Evolutionary conservation across 2,888 invertebrate species (phyloP), one percentile per base, ranked within the genome.

Genomic region (Drosophila subquinaria): DNA sequence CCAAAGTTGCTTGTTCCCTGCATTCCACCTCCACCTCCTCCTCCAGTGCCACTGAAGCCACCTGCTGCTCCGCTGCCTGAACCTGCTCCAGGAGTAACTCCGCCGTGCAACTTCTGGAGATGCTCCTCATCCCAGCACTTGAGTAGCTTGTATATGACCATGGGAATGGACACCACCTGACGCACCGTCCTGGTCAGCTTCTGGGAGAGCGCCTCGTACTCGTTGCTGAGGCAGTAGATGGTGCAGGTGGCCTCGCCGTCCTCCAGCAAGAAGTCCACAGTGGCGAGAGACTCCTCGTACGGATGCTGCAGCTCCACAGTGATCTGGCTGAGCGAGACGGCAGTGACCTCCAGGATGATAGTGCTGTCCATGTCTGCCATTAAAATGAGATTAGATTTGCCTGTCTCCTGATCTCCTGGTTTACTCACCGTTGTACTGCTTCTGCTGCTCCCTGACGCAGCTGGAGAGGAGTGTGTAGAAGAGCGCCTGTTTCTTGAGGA

Each of bases 251-350:
- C 95, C 73, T 96, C 95, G 0, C 96, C 95, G 88, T 98, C 97
- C 6, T 95, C 94, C 59, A 99, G 94, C 92, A 98, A 96, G 73
- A 99, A 94, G 92, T 98, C 98, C 13, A 97, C 96, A 0, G 98
- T 98, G 0, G 98, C 97, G 95, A 98, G 96, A 71, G 97, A 96
- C 92, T 98, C 98, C 90, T 98, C 97, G 20, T 96, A 94, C 0
- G 98, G 98, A 93, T 98, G 98, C 91, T 98, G 98, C 90, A 99
- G 95, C 9, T 97, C 96, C 20, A 99, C 95, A 10, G 97, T 96
- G 75, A 99, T 95, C 92, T 97, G 97, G 73, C 97, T 96, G 94
- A 97, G 96, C 0, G 98, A 97, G 38, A 98, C 93, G 3, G 98
- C 97, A 85, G 96, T 97, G 82, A 98, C 95, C 93, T 99, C 98